Base-by-base conservation (phyloP, 1,140 invertebrate genomes). In the Plectrocnemia conspersa region DNA sequence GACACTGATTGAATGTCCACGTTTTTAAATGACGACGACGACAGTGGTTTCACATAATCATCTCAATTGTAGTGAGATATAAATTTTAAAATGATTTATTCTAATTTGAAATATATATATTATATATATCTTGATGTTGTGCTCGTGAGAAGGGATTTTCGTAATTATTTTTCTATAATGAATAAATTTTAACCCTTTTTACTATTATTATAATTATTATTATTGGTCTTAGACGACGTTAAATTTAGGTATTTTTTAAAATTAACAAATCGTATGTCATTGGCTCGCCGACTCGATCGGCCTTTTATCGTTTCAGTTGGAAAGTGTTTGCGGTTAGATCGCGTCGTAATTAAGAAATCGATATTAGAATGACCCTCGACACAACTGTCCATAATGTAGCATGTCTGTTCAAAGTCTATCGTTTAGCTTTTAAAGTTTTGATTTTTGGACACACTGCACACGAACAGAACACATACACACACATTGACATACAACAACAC, bases 161-260 rank as follows among this genome's bases (percentile, higher is more conserved):
- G 25, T 50, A 50, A 50, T 50, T 50, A 50, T 50, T 50, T 50
- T 50, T 50, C 47, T 50, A 50, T 50, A n/a, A n/a, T 50, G 47
- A 48, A 50, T 50, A 50, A 35, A 18, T 7, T 50, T 50, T n/a
- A 38, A 50, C 35, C 47, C 35, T 35, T 19, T n/a, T 38, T 50
- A 38, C 40, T 33, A 24, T 50, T 50, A 50, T 35, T 50, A 50
- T 47, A 23, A 50, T 50, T 38, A 50, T 47, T 47, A 47, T 50
- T 50, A 50, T 50, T 50, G 47, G 47, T 50, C 47, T 23, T 50
- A 50, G 47, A 50, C n/a, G 47, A 50, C 47, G 11, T 50, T 50
- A 50, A 50, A 50, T 38, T 38, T 50, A 38, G 47, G 27, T 50
- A 50, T 50, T 50, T 50, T 50, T 50, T 50, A 24, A 50, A 50